A percentile compares a stretch with the other conserved stretches of the same genome.
Evolutionary conservation across 2,797 vertebrate species (phyloP).

Genomic region (Miichthys miiuy): DNA sequence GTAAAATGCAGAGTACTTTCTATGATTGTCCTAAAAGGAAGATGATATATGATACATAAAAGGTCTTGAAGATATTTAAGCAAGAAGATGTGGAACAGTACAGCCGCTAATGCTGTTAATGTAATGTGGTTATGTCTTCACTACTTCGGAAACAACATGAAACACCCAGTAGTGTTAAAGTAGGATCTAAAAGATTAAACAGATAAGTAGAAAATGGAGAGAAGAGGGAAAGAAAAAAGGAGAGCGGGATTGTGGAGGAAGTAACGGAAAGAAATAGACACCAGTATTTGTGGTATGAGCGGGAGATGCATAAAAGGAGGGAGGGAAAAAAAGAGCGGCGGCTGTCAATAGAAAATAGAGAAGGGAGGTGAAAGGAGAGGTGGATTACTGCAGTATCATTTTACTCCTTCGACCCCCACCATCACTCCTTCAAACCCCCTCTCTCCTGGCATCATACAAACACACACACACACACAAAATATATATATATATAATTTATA

Average conservation of each 20-base stretch:
- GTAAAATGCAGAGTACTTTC: not conserved
- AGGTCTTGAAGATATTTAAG: constrained; percentile 20
- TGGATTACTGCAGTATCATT: constrained; percentile 65
- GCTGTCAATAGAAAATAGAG: constrained; percentile 60
- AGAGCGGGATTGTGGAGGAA: constrained; percentile 10
- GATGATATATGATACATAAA: not conserved
- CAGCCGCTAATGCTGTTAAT: not conserved
- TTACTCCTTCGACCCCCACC: constrained; percentile 58
- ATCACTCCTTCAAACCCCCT: constrained; percentile 45
- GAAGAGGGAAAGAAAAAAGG: not conserved
- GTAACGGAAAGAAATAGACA: constrained; percentile 63
- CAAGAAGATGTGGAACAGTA: not conserved
- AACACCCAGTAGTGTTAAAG: not conserved
- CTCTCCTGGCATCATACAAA: not conserved
- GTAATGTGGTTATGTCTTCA: constrained; percentile 1
- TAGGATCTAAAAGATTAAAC: not conserved
- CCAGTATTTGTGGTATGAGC: constrained; percentile 53
- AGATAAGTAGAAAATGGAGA: constrained; percentile 20
- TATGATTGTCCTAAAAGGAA: not conserved
- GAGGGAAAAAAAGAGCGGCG: constrained; percentile 46
- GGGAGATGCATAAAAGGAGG: constrained; percentile 65
- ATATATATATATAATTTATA: not conserved
- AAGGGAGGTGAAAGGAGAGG: constrained; percentile 72
- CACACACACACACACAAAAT: constrained; percentile 25
- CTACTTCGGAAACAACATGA: constrained; percentile 1